phyloP scores from a whole-genome alignment of 1,140 invertebrate species.

The Sinella curviseta region DNA sequence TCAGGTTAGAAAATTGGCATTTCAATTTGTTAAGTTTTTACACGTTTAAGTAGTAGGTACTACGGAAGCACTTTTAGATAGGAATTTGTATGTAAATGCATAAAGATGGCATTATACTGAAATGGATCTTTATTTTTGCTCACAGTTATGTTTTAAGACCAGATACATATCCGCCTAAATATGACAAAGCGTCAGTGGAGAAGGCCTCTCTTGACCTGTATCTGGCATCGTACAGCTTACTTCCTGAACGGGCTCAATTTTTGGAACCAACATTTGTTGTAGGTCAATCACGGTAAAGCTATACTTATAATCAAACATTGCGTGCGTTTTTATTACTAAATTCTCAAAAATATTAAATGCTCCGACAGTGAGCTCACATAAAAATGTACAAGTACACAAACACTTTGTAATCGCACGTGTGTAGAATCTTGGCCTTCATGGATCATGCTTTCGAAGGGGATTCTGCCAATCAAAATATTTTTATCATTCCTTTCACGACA shows the following conservation, averaged over 20 bases:
- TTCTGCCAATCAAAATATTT: background rate
- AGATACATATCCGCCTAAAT: background rate
- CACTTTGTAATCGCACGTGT: background rate
- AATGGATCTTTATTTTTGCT: background rate
- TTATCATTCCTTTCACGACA: background rate
- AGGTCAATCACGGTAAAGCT: background rate
- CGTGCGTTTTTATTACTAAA: background rate
- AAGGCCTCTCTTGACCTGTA: slow-evolving; percentile 1
- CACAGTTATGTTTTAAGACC: background rate
- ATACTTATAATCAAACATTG: background rate
- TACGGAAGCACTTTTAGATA: too few relatives aligned
- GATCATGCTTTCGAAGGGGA: background rate
- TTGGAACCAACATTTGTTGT: slow-evolving; percentile 8
- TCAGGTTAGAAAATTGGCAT: background rate
- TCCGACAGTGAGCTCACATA: background rate
- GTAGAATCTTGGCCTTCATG: slow-evolving; percentile 16
- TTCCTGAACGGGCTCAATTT: background rate
- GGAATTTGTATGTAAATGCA: background rate
- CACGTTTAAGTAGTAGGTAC: too few relatives aligned
- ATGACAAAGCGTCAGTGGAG: background rate
- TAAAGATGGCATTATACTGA: background rate
- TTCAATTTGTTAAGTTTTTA: background rate
- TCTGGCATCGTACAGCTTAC: slow-evolving; percentile 6
- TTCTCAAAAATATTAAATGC: background rate
- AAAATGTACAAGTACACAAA: background rate